Evolutionary conservation across 2,888 invertebrate genomes (phyloP).

Genomic region (Craniophora ligustri): DNA sequence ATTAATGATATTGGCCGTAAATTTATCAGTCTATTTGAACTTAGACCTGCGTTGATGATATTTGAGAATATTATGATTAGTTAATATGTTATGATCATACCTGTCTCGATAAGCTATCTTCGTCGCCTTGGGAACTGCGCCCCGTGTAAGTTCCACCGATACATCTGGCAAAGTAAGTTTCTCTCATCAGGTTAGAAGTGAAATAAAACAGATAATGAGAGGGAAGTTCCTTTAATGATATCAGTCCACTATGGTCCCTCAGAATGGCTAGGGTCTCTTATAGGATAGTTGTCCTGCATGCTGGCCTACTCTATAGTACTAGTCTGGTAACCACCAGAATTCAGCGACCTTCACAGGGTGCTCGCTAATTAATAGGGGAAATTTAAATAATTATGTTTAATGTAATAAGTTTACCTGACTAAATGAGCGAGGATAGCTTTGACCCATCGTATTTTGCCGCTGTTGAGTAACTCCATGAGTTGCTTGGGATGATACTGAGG

Average conservation of each 20-base stretch:
- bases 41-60: neutral
- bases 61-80: constrained; percentile 1
- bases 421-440: constrained; percentile 99
- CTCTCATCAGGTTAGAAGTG: no score
- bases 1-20: neutral
- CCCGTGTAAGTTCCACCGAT: constrained; percentile 89
- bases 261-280: no score
- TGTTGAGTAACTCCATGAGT: constrained; percentile 98
- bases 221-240: no score
- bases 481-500: constrained; percentile 99
- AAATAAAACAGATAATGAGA: no score
- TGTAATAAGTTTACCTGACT: constrained; percentile 92
- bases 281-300: no score
- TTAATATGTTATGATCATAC: constrained; percentile 61
- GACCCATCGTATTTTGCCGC: constrained; percentile 99
- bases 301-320: no score
- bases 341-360: no score
- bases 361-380: no score
- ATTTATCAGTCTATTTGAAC: neutral
- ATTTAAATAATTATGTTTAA: no score
- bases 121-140: constrained; percentile 87
- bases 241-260: no score
- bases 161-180: constrained; percentile 86
- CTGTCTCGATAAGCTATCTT: constrained; percentile 89
- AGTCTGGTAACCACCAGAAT: no score